Conservation (phyloP, 2,797 vertebrate species). For the Anguilla pacifica region DNA sequence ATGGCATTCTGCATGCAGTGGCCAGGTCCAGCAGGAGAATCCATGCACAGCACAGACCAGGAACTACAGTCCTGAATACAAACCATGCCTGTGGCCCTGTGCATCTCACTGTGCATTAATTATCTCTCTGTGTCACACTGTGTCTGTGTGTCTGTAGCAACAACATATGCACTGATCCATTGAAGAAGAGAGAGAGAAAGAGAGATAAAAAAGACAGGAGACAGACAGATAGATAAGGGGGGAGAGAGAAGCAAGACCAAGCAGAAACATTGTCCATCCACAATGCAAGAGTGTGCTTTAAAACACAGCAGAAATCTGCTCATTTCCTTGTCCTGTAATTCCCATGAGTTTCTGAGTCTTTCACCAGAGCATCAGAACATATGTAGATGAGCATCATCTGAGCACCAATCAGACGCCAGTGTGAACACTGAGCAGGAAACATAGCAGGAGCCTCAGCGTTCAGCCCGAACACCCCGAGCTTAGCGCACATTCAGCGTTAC, state of each 20-base stretch:
- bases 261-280: not conserved
- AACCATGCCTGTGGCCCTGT: not conserved
- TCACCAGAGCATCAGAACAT: not conserved
- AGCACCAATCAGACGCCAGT: not conserved
- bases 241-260: not conserved
- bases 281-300: constrained; percentile 5
- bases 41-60: constrained; percentile 60
- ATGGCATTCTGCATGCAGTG: constrained; percentile 73
- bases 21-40: constrained; percentile 55
- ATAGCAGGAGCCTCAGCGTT: too few species aligned
- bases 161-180: not conserved
- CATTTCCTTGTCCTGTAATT: constrained; percentile 14
- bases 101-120: not conserved
- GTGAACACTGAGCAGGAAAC: too few species aligned
- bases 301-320: not conserved
- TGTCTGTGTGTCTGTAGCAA: not conserved
- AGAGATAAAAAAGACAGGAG: not conserved
- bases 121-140: not conserved
- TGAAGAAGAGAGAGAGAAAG: not conserved
- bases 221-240: not conserved
- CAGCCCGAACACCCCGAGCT: not conserved
- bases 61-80: not conserved
- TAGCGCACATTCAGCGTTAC: not conserved
- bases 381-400: not conserved
- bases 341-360: constrained; percentile 19